Conservation (phyloP, 2,797 vertebrate species). For the Periophthalmus magnuspinnatus region DNA sequence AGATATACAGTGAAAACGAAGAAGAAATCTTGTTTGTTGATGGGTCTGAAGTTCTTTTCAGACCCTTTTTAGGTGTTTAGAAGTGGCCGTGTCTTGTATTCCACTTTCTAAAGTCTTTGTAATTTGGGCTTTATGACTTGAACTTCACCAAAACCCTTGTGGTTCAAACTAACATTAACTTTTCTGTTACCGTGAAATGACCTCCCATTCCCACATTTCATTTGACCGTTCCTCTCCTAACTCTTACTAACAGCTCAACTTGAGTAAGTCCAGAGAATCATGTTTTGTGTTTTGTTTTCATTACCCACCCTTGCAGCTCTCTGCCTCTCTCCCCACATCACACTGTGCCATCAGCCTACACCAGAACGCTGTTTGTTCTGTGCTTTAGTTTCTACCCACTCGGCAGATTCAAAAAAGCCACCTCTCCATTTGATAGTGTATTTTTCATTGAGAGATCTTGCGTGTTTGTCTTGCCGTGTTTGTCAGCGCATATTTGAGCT, state of each 20-base stretch:
- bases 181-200: neutral
- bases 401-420: constrained; percentile 86
- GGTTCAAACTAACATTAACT: neutral
- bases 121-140: neutral
- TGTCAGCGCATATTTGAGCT: constrained; percentile 82
- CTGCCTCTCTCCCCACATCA: constrained; percentile 73
- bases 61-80: too few species aligned
- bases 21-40: too few species aligned
- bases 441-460: constrained; percentile 78
- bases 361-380: constrained; percentile 94
- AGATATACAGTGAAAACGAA: too few species aligned
- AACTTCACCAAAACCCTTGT: too few species aligned
- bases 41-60: too few species aligned
- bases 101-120: neutral
- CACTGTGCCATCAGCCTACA: constrained; percentile 87
- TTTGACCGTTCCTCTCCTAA: constrained; percentile 68
- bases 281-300: constrained; percentile 32
- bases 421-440: constrained; percentile 84
- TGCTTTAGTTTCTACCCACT: constrained; percentile 87
- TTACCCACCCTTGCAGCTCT: neutral
- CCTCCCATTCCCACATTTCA: neutral
- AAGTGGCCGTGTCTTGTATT: too few species aligned
- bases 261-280: constrained; percentile 75
- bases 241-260: constrained; percentile 87
- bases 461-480: constrained; percentile 83